phyloP scores from a whole-genome alignment of 2,797 vertebrate species.

The Etheostoma nigrum region DNA sequence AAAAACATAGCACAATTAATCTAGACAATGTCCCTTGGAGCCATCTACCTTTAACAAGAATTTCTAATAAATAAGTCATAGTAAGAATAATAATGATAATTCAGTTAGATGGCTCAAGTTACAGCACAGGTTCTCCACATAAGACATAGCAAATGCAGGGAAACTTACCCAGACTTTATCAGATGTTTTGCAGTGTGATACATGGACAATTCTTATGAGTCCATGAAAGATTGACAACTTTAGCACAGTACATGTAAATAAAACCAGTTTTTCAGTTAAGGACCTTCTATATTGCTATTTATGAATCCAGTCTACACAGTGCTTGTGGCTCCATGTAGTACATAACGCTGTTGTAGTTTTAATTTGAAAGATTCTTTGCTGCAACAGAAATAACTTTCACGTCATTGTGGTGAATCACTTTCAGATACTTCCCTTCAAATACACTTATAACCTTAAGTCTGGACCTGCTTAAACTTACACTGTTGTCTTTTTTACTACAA shows the following conservation, averaged over 20 bases:
- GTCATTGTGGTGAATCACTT: not conserved
- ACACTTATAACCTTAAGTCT: constrained; percentile 14
- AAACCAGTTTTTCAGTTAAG: constrained; percentile 5
- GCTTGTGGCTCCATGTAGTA: not conserved
- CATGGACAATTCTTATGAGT: not conserved
- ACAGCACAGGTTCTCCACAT: constrained; percentile 49
- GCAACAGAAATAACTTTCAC: constrained; percentile 7
- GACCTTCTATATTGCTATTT: not conserved
- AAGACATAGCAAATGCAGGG: constrained; percentile 61
- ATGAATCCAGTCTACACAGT: constrained; percentile 3
- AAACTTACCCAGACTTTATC: constrained; percentile 27
- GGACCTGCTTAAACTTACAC: constrained; percentile 4
- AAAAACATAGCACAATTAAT: constrained; percentile 56
- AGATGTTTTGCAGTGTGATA: constrained; percentile 4
- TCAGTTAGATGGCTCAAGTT: constrained; percentile 48
- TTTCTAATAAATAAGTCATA: constrained; percentile 61
- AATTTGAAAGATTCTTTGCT: not conserved
- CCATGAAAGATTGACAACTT: not conserved
- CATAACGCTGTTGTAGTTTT: not conserved
- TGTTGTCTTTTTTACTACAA: constrained; percentile 19
- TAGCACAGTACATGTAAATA: constrained; percentile 1
- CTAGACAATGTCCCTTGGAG: constrained; percentile 29
- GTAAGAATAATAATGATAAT: constrained; percentile 55
- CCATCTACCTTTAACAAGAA: constrained; percentile 44
- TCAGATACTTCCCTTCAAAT: not conserved